Percentiles rank a stretch among this genome's conserved stretches.
These are phyloP conservation scores for Diplosoma virens DNA, from an alignment of 23 tunicate genomes.

Conservation along the genomic window DNA sequence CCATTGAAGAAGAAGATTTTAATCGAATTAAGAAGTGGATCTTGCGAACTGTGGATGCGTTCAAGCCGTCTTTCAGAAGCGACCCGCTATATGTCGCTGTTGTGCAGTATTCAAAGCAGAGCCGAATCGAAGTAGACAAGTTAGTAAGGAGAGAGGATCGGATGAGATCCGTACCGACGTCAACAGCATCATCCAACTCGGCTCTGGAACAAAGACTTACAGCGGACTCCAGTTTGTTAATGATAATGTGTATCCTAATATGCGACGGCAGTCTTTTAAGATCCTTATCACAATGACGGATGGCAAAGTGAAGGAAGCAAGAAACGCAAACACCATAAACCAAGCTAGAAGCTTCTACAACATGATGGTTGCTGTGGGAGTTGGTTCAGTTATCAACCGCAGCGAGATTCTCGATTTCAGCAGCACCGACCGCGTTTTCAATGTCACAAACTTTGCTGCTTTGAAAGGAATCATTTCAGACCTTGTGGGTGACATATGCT, in stretches of 20 bases:
- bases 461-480: conserved; percentile 48
- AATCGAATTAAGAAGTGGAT: conserved; percentile 70
- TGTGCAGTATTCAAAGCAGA: conserved; percentile 70
- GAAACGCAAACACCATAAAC: conserved; percentile 46
- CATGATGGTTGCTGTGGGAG: conserved; percentile 84
- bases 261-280: conserved; percentile 51
- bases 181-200: conserved; percentile 47
- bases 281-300: conserved; percentile 91
- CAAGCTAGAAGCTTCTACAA: conserved; percentile 54
- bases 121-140: conserved; percentile 46
- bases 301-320: conserved; percentile 81
- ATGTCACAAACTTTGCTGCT: conserved; percentile 56
- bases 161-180: conserved; percentile 39
- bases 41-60: conserved; percentile 55
- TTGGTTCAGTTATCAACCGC: conserved; percentile 52
- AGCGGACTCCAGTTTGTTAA: conserved; percentile 67
- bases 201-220: conserved; percentile 91
- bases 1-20: conserved; percentile 75
- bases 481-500: conserved; percentile 62
- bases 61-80: conserved; percentile 33
- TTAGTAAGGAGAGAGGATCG: neutral
- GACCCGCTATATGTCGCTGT: conserved; percentile 51
- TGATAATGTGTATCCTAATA: conserved; percentile 31
- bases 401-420: conserved; percentile 60
- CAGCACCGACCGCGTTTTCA: conserved; percentile 27